These are phyloP conservation scores for Acronicta aceris DNA, from an alignment of 2,888 invertebrate genomes.

Conservation along the genomic window DNA sequence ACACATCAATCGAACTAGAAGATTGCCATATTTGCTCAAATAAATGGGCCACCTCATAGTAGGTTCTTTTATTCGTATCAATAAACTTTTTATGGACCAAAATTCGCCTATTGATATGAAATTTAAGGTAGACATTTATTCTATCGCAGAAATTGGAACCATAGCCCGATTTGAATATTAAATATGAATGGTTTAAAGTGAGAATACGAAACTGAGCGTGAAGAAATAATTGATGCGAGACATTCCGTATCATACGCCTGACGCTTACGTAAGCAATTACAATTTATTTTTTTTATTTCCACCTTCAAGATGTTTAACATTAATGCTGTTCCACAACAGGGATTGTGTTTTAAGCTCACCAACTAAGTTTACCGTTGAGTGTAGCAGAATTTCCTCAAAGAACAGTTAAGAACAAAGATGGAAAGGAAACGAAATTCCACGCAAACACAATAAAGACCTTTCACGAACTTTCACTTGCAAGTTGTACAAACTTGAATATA, in stretches of 20 bases:
- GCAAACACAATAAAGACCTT: conserved; percentile 75
- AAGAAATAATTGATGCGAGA: conserved; percentile 35
- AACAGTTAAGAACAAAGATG: conserved; percentile 69
- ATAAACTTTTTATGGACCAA: conserved; percentile 19
- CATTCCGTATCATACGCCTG: conserved; percentile 15
- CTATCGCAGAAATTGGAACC: conserved; percentile 3
- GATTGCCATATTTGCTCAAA: conserved; percentile 25
- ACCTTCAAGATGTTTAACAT: conserved; percentile 50
- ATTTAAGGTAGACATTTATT: conserved; percentile 9
- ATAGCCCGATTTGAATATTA: conserved; percentile 5
- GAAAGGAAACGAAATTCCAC: conserved; percentile 71
- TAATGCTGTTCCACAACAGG: conserved; percentile 62
- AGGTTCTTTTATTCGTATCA: conserved; percentile 28
- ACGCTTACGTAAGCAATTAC: conserved; percentile 29
- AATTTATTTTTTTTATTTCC: conserved; percentile 41
- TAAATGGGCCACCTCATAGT: conserved; percentile 15
- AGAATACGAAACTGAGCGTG: conserved; percentile 17
- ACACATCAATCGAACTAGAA: conserved; percentile 22
- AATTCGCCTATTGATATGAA: background rate
- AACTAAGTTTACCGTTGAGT: conserved; percentile 66
- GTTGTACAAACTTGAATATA: conserved; percentile 30
- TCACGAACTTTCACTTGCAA: conserved; percentile 70
- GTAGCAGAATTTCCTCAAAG: conserved; percentile 64
- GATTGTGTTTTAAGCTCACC: conserved; percentile 68
- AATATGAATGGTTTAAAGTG: conserved; percentile 24